Evolutionary conservation across 2,113 vertebrate species (phyloP).

Genomic region (Sardina pilchardus): DNA sequence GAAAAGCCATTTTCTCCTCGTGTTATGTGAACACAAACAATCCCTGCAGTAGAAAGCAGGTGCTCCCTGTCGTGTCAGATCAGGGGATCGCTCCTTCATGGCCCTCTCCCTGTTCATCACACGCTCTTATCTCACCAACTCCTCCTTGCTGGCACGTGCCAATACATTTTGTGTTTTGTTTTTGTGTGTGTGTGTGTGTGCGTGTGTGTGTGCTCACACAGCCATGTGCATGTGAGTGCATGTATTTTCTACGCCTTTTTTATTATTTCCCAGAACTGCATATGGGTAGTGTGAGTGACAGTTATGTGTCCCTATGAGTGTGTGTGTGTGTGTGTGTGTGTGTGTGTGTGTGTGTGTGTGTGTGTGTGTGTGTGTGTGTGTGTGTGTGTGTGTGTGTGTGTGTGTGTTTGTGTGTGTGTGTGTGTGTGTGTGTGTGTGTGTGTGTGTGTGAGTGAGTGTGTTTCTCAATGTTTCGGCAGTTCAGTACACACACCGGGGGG

Average conservation of each 20-base stretch:
- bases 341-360: not conserved
- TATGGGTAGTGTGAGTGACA: not conserved
- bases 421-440: not conserved
- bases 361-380: not conserved
- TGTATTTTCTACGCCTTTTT: too few species aligned
- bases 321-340: not conserved
- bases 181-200: not conserved
- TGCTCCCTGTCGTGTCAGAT: not conserved
- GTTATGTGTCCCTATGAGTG: not conserved
- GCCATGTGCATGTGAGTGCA: not conserved
- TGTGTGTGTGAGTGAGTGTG: not conserved
- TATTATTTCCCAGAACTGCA: too few species aligned
- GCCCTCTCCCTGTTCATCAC: too few species aligned
- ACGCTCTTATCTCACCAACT: too few species aligned
- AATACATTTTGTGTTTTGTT: not conserved
- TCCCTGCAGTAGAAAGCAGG: not conserved
- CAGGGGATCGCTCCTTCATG: not conserved
- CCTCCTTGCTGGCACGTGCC: too few species aligned
- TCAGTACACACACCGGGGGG: not conserved
- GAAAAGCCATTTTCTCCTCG: too few species aligned
- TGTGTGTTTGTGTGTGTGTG: too few species aligned
- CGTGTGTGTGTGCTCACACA: too few species aligned
- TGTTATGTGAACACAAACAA: not conserved
- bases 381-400: not conserved
- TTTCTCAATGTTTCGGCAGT: not conserved